phyloP scores from a whole-genome alignment of 2,113 vertebrate species.

The Elephantulus edwardii region DNA sequence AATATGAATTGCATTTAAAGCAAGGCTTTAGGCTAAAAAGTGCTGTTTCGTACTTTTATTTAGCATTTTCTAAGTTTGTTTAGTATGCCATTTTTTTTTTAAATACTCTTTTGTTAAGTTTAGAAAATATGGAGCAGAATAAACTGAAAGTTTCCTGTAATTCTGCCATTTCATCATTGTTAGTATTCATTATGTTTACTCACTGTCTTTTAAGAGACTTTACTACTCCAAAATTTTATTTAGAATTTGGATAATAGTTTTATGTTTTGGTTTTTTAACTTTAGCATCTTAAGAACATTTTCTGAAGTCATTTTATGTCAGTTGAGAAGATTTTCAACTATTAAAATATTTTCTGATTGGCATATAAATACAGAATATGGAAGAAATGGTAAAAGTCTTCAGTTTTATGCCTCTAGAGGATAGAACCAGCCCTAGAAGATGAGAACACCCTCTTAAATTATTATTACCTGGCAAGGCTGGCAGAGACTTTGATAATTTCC shows the following conservation, averaged over 20 bases:
- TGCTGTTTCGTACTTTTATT: background rate
- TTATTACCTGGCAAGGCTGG: background rate
- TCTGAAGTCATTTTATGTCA: background rate
- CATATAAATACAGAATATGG: background rate
- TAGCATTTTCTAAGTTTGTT: background rate
- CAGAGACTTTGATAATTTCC: constrained; percentile 19
- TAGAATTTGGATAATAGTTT: background rate
- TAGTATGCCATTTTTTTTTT: constrained; percentile 11
- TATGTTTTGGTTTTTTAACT: background rate
- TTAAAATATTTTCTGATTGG: background rate
- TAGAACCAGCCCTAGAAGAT: background rate
- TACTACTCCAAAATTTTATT: background rate
- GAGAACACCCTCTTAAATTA: background rate
- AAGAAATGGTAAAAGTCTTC: background rate
- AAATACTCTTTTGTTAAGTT: constrained; percentile 1
- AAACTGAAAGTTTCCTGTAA: background rate
- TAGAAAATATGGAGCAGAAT: background rate
- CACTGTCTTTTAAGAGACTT: background rate
- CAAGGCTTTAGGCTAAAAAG: background rate
- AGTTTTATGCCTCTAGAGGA: background rate
- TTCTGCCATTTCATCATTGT: background rate
- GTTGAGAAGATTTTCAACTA: constrained; percentile 5
- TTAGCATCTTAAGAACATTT: constrained; percentile 17
- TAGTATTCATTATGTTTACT: constrained; percentile 11
- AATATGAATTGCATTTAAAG: constrained; percentile 22